Conservation (phyloP, 2,888 invertebrate species). For the Leucophenga montana region DNA sequence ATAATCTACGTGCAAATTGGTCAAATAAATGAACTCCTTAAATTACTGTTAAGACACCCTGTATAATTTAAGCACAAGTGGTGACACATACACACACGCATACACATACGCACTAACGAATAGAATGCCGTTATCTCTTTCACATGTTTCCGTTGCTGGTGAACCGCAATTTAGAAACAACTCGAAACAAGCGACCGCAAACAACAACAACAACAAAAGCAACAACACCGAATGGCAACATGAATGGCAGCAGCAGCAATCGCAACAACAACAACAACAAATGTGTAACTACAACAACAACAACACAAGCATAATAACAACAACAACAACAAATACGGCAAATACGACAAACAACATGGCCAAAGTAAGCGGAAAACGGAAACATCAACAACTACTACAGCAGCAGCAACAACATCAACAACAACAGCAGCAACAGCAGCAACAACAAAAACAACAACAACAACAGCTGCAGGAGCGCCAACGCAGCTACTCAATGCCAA, state of each 20-base stretch:
- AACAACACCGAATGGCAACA: slow-evolving; percentile 13
- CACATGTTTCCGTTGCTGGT: slow-evolving; percentile 7
- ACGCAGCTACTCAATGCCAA: slow-evolving; percentile 63
- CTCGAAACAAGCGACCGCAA: slow-evolving; percentile 17
- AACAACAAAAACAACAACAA: slow-evolving; percentile 35
- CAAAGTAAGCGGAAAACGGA: slow-evolving; percentile 13
- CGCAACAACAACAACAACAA: slow-evolving; percentile 15
- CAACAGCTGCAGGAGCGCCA: slow-evolving; percentile 44
- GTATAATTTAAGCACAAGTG: not conserved
- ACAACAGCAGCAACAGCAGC: slow-evolving; percentile 30
- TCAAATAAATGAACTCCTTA: too few species aligned
- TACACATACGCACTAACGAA: not conserved
- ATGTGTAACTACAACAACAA: slow-evolving; percentile 16
- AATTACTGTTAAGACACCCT: not conserved
- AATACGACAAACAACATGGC: slow-evolving; percentile 35
- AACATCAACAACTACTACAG: slow-evolving; percentile 18
- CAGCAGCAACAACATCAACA: slow-evolving; percentile 10
- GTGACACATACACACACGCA: not conserved
- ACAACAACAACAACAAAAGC: slow-evolving; percentile 9
- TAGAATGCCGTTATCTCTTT: not conserved
- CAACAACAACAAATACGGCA: slow-evolving; percentile 32
- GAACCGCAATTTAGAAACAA: slow-evolving; percentile 21
- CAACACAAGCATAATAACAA: slow-evolving; percentile 35
- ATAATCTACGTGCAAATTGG: too few species aligned
- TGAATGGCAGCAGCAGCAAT: slow-evolving; percentile 26